Percentiles rank a stretch among this genome's conserved stretches.
Evolutionary conservation across 2,888 invertebrate genomes (phyloP).

Genomic region (Caenorhabditis drosophilae): DNA sequence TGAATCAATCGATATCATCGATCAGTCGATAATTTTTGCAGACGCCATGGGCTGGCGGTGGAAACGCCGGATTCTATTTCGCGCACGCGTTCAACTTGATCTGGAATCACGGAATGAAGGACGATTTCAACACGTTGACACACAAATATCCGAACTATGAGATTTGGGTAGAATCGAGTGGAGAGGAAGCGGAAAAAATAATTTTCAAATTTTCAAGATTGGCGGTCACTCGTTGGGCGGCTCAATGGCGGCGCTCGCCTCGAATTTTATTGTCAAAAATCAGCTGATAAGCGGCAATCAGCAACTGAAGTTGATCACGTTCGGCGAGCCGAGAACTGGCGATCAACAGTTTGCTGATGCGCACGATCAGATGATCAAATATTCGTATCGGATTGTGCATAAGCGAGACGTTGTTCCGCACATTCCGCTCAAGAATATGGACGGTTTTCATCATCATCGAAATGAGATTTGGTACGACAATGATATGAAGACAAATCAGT

Average conservation of each 20-base stretch:
- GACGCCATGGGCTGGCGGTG: conserved; percentile 43
- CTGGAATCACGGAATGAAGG: conserved; percentile 45
- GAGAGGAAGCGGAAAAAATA: neutral
- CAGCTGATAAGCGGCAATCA: conserved; percentile 16
- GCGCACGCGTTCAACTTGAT: conserved; percentile 40
- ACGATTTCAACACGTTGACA: conserved; percentile 26
- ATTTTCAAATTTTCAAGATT: conserved; percentile 13
- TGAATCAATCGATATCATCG: conserved; percentile 21
- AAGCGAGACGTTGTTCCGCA: conserved; percentile 48
- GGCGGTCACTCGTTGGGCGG: conserved; percentile 56
- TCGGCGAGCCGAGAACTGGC: conserved; percentile 59
- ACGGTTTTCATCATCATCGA: conserved; percentile 46
- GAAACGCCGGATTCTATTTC: conserved; percentile 49
- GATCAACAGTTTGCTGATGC: conserved; percentile 46
- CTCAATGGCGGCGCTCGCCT: conserved; percentile 53
- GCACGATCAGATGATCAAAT: conserved; percentile 42
- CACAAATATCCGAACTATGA: conserved; percentile 39
- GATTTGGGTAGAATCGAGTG: conserved; percentile 20
- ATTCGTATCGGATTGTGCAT: conserved; percentile 50
- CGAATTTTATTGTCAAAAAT: conserved; percentile 36
- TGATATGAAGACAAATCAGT: conserved; percentile 44
- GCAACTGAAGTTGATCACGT: conserved; percentile 49
- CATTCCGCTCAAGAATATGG: conserved; percentile 43
- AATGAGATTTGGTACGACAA: conserved; percentile 57
- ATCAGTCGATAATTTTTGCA: too few relatives aligned